These are phyloP conservation scores for Kryphioiulus occultus DNA, from an alignment of 2,888 invertebrate genomes.

Conservation along the genomic window DNA sequence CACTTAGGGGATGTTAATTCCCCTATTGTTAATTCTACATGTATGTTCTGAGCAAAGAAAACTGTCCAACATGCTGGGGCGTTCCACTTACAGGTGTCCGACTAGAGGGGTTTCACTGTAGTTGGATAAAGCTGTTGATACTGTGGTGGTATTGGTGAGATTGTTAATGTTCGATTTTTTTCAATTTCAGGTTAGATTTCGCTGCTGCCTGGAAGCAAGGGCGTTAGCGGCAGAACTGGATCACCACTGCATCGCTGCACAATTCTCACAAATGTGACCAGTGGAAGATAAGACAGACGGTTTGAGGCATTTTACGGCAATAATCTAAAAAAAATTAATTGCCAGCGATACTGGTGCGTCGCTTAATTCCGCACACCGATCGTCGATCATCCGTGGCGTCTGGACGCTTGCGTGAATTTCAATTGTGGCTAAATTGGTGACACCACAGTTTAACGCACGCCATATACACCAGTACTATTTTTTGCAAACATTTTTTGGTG, in stretches of 20 bases:
- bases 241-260: neutral
- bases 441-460: neutral
- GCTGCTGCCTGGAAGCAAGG: neutral
- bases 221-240: neutral
- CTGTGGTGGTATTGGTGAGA: too few relatives aligned
- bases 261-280: neutral
- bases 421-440: neutral
- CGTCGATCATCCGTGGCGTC: neutral
- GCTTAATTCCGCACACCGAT: neutral
- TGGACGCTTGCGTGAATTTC: neutral
- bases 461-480: neutral
- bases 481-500: neutral
- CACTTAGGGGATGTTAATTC: too few relatives aligned
- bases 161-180: neutral
- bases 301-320: neutral
- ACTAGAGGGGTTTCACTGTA: too few relatives aligned
- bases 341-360: neutral
- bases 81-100: too few relatives aligned
- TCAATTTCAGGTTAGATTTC: neutral
- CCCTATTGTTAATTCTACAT: too few relatives aligned
- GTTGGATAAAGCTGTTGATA: too few relatives aligned
- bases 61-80: too few relatives aligned
- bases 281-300: neutral
- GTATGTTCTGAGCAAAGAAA: too few relatives aligned
- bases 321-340: neutral